Evolutionary conservation across 1,140 invertebrate species (phyloP).

Genomic region (Trichomalopsis sarcophagae): DNA sequence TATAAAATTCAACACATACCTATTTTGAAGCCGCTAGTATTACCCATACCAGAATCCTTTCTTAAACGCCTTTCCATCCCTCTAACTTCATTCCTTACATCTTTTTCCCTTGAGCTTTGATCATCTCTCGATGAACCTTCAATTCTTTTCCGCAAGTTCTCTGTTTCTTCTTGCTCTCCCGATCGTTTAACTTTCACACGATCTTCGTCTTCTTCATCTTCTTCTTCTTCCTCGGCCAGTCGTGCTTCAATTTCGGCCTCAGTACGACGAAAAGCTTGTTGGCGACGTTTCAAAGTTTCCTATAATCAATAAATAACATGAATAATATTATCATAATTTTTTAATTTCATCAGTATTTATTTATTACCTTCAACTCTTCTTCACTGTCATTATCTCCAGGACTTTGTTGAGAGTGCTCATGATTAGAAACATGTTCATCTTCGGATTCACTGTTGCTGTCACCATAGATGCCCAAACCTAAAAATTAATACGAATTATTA

Average conservation of each 20-base stretch:
- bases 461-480: constrained; percentile 76
- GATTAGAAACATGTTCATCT: constrained; percentile 69
- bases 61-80: constrained; percentile 46
- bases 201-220: constrained; percentile 54
- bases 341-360: neutral
- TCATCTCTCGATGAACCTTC: constrained; percentile 53
- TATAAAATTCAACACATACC: constrained; percentile 67
- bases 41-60: constrained; percentile 73
- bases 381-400: constrained; percentile 70
- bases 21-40: constrained; percentile 69
- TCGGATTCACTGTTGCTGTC: constrained; percentile 75
- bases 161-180: constrained; percentile 46
- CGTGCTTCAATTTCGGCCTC: constrained; percentile 76
- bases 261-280: constrained; percentile 75
- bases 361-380: constrained; percentile 72
- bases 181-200: neutral
- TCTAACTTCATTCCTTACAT: constrained; percentile 36
- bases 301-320: constrained; percentile 50
- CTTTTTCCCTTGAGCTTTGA: constrained; percentile 49
- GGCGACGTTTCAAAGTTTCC: constrained; percentile 72
- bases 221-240: constrained; percentile 72
- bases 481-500: constrained; percentile 53
- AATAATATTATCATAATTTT: neutral
- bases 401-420: constrained; percentile 59
- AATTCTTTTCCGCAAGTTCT: constrained; percentile 22